Conservation (phyloP, 2,797 vertebrate species). For the Natrix natrix region DNA sequence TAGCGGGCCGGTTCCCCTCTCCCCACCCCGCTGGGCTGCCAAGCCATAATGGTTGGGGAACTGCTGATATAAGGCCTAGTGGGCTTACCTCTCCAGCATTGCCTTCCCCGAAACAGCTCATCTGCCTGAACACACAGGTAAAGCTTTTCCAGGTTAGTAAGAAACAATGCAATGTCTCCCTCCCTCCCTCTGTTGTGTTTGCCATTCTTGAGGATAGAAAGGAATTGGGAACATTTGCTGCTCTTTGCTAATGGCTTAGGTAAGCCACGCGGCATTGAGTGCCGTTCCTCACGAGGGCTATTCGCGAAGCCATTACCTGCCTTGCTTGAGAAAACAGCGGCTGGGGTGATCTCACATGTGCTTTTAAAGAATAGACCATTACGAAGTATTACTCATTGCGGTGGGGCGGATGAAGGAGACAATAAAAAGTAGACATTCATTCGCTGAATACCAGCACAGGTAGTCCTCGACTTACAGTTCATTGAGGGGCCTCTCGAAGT, state of each 20-base stretch:
- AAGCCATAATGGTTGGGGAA: not conserved
- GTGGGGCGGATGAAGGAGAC: not conserved
- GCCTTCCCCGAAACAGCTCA: not conserved
- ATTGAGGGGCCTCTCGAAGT: not conserved
- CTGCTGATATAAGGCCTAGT: not conserved
- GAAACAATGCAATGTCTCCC: conserved; percentile 1
- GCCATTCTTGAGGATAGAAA: not conserved
- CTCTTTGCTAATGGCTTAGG: conserved; percentile 39
- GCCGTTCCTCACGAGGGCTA: conserved; percentile 39
- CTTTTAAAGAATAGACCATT: conserved; percentile 8
- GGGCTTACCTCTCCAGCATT: no score
- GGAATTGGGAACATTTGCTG: conserved; percentile 35
- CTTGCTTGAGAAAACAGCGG: conserved; percentile 55
- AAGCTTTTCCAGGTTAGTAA: conserved; percentile 38
- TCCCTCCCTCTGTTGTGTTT: not conserved
- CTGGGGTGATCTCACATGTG: conserved; percentile 27
- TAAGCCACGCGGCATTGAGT: conserved; percentile 33
- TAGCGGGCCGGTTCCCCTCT: not conserved
- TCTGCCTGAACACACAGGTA: not conserved
- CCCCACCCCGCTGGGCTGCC: accelerated
- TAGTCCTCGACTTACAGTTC: not conserved
- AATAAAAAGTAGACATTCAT: not conserved
- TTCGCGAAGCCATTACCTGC: conserved; percentile 41
- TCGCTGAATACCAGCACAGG: not conserved
- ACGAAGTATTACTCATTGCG: not conserved